phyloP scores from a whole-genome alignment of 2,888 invertebrate genomes.

The Suillia variegata region DNA sequence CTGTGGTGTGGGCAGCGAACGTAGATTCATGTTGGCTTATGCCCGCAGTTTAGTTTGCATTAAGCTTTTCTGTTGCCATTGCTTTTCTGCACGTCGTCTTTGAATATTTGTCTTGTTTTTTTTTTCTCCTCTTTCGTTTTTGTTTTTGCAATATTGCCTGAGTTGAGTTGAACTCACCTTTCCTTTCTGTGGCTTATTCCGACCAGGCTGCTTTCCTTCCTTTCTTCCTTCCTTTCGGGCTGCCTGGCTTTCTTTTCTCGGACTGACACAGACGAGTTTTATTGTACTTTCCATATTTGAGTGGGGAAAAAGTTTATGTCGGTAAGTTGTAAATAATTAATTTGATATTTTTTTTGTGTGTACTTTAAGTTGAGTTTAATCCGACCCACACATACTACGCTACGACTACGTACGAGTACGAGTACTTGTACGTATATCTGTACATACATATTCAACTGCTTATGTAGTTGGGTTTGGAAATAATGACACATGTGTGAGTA shows the following conservation, averaged over 20 bases:
- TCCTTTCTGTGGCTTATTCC: background rate
- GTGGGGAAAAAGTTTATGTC: slow-evolving; percentile 41
- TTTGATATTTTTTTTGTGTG: slow-evolving; percentile 47
- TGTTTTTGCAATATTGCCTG: background rate
- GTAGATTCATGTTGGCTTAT: no score
- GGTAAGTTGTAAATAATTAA: slow-evolving; percentile 52
- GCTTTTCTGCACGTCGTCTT: background rate
- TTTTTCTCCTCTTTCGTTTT: background rate
- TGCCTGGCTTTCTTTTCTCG: background rate
- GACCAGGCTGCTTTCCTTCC: slow-evolving; percentile 48
- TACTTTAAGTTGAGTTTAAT: background rate
- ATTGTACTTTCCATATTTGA: background rate
- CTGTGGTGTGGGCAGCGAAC: no score
- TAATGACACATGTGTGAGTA: no score
- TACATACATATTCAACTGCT: no score
- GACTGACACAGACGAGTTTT: background rate
- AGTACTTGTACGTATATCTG: no score
- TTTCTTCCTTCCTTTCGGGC: slow-evolving; percentile 54
- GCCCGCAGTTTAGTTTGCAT: no score
- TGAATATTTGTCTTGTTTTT: no score
- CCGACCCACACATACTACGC: background rate
- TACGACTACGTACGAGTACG: no score
- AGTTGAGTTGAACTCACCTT: background rate
- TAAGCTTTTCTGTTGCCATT: background rate
- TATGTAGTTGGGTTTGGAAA: no score